Base-by-base conservation (phyloP, 2,888 invertebrate genomes). In the Polylopha cassiicola region DNA sequence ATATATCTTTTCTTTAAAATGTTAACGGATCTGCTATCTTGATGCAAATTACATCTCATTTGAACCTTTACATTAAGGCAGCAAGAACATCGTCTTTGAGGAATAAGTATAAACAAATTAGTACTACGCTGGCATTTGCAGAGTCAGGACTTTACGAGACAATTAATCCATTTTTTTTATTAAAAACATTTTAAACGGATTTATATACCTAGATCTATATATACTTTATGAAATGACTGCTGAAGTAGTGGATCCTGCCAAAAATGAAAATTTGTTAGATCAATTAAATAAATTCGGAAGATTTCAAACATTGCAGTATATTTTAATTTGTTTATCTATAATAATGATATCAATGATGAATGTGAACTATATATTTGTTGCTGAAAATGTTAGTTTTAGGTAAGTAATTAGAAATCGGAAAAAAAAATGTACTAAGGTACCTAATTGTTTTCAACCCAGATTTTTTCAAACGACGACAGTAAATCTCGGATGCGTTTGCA, bases 281-380 rank as follows among this genome's bases (percentile, higher is more conserved):
- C 45, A 56, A 37, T 49, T 74, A 8, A 60, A 65, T 29, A 55
- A 55, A 22, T 79, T 77, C 42, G 73, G 75, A 4, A 65, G 48
- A 50, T 80, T 65, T 58, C 79, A 78, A 50, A 55, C 52, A 5
- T 37, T 64, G 15, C 79, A 79, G 53, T 80, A 69, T 55, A 43
- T 73, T 27, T 55, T 73, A 31, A 58, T 77, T 53, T 72, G 74
- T 56, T 51, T 77, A 15, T 62, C 75, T 1, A 31, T 78, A 4
- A 47, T 71, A 38, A 62, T 71, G 56, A 67, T 75, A 16, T 67
- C 77, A 2, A 79, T 79, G 77, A 65, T 71, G 24, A 70, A 76
- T 43, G 70, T 76, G n/a, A 79, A 79, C 47, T 79, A 74, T 53
- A 65, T 78, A 33, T 78, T 79, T 53, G 74, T 77, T 24, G 74